Evolutionary conservation across 1,140 invertebrate genomes (phyloP).

Genomic region (Agrilus planipennis): DNA sequence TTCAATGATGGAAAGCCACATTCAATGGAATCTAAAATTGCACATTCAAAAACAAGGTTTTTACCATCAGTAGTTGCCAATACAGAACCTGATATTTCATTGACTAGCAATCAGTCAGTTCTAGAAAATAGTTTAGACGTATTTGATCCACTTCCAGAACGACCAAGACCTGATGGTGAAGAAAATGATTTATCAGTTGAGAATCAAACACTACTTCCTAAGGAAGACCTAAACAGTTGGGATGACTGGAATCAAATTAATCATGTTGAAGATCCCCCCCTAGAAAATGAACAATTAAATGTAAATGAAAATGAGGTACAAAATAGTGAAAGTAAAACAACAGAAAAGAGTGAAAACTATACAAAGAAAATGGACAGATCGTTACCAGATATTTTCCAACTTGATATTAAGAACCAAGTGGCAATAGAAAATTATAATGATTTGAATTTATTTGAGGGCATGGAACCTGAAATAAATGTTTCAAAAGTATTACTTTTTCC

Average conservation of each 20-base stretch:
- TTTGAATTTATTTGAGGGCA: slow-evolving; percentile 70
- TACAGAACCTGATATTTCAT: slow-evolving; percentile 24
- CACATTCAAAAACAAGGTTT: slow-evolving; percentile 20
- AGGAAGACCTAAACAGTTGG: slow-evolving; percentile 45
- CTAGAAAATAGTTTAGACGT: slow-evolving; percentile 18
- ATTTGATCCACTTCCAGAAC: slow-evolving; percentile 52
- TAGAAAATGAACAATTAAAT: background rate
- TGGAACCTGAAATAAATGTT: slow-evolving; percentile 67
- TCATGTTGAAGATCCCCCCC: slow-evolving; percentile 15
- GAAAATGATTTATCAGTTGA: slow-evolving; percentile 51
- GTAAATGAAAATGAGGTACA: background rate
- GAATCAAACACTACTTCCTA: slow-evolving; percentile 25
- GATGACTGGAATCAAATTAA: slow-evolving; percentile 59
- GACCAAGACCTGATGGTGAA: slow-evolving; percentile 68
- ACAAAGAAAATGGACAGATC: slow-evolving; percentile 34
- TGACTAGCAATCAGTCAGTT: slow-evolving; percentile 20
- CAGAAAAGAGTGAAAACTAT: slow-evolving; percentile 8
- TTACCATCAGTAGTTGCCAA: slow-evolving; percentile 27
- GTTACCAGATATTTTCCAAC: slow-evolving; percentile 51
- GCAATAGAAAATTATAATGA: slow-evolving; percentile 40
- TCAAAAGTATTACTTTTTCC: slow-evolving; percentile 33
- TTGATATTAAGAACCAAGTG: slow-evolving; percentile 61
- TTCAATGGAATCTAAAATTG: slow-evolving; percentile 24
- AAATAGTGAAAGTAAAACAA: background rate
- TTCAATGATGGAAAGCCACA: slow-evolving; percentile 71